Evolutionary conservation across 2,113 vertebrate genomes (phyloP).

Genomic region (Phaethon lepturus): DNA sequence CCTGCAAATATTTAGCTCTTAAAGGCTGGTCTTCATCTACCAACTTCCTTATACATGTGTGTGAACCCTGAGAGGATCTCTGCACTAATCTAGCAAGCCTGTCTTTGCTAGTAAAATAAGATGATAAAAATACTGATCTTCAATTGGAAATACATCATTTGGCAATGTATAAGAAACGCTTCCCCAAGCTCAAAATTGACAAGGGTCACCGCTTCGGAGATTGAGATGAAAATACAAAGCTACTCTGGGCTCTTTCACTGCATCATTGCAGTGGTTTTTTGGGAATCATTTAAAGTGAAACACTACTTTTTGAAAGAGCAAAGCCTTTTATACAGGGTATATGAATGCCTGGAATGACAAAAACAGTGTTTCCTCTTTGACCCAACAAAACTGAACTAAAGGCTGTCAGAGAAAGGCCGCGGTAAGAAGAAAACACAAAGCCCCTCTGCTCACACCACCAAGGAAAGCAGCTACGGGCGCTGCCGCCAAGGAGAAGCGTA

Average conservation of each 20-base stretch:
- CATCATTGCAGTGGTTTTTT: neutral
- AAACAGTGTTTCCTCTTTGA: neutral
- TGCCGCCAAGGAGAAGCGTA: neutral
- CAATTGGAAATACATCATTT: neutral
- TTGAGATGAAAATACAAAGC: neutral
- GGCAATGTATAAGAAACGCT: neutral
- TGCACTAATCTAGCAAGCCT: neutral
- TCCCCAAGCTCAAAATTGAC: neutral
- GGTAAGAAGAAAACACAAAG: neutral
- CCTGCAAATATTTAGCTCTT: neutral
- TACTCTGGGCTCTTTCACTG: neutral
- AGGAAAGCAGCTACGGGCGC: neutral
- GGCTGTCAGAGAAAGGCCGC: neutral
- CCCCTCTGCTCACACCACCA: neutral
- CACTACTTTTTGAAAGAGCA: neutral
- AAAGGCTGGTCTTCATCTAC: neutral
- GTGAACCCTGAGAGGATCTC: neutral
- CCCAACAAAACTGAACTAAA: neutral
- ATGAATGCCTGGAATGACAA: neutral
- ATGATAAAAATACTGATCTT: neutral
- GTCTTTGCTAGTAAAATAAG: neutral
- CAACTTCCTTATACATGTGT: neutral
- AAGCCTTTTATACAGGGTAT: neutral
- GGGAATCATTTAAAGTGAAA: neutral
- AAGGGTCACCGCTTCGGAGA: neutral